phyloP scores from a whole-genome alignment of 2,888 invertebrate genomes.

The Phengaris alcon region DNA sequence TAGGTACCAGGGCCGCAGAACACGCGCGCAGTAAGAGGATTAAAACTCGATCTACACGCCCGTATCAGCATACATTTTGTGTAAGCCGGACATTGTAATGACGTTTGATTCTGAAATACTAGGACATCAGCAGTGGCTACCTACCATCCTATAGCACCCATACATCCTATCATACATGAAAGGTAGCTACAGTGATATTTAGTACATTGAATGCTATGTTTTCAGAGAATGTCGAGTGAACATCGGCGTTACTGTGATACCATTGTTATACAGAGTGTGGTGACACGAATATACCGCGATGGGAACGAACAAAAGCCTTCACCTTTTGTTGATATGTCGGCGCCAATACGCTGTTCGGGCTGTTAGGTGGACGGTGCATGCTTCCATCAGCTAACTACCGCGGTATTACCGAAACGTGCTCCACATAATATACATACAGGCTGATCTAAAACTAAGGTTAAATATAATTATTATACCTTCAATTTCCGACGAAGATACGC shows the following conservation, averaged over 20 bases:
- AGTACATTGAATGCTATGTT: background rate
- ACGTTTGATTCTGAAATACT: conserved; percentile 9
- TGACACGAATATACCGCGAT: conserved; percentile 6
- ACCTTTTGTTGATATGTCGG: conserved; percentile 3
- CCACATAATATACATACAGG: conserved; percentile 11
- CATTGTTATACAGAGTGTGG: background rate
- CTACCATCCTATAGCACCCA: too few species aligned
- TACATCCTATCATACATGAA: background rate
- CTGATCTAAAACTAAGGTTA: background rate
- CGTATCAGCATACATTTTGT: conserved; percentile 15
- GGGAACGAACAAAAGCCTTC: background rate
- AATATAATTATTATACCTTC: background rate
- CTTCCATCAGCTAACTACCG: conserved; percentile 17
- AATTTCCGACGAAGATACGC: too few species aligned
- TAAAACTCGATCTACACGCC: conserved; percentile 17
- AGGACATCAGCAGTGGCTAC: background rate
- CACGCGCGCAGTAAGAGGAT: conserved; percentile 14
- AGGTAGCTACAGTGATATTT: background rate
- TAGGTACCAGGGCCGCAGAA: conserved; percentile 1
- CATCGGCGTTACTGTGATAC: background rate
- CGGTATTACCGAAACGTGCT: conserved; percentile 8
- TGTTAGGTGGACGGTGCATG: background rate
- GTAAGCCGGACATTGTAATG: background rate
- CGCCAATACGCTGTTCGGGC: background rate
- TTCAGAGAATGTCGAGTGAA: background rate